Percentiles rank a stretch among this genome's conserved stretches.
phyloP scores from a whole-genome alignment of 2,797 vertebrate species.

The Dallia pectoralis region DNA sequence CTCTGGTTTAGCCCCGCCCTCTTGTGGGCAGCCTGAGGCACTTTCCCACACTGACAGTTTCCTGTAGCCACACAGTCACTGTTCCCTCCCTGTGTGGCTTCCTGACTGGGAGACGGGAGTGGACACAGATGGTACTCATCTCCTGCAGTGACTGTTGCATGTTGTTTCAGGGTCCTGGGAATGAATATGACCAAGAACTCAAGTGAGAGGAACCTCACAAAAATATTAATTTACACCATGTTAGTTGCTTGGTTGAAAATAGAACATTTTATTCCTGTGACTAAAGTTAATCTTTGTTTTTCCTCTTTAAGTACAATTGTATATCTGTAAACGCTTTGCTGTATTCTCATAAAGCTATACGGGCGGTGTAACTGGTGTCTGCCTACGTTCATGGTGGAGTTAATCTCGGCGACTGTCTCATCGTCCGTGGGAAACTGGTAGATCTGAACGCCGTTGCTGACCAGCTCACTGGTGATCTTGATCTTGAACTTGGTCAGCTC shows the following conservation, averaged over 20 bases:
- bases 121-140: slow-evolving; percentile 44
- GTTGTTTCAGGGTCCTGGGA: not conserved
- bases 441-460: slow-evolving; percentile 98
- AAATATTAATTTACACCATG: too few species aligned
- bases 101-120: slow-evolving; percentile 41
- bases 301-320: not conserved
- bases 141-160: slow-evolving; percentile 29
- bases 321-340: not conserved
- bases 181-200: not conserved
- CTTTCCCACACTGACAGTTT: slow-evolving; percentile 61
- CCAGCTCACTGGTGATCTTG: slow-evolving; percentile 97
- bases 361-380: not conserved
- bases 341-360: not conserved
- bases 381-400: slow-evolving; percentile 98
- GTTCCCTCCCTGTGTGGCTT: slow-evolving; percentile 41
- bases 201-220: not conserved
- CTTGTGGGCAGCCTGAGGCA: slow-evolving; percentile 28
- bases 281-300: too few species aligned
- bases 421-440: slow-evolving; percentile 98
- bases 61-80: slow-evolving; percentile 50
- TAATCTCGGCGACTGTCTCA: slow-evolving; percentile 96
- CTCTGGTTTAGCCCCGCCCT: slow-evolving; percentile 34
- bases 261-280: too few species aligned
- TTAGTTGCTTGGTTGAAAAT: too few species aligned
- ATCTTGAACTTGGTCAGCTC: slow-evolving; percentile 98